Percentiles rank a stretch among this genome's conserved stretches.
Evolutionary conservation across 2,113 vertebrate genomes (phyloP).

Genomic region (Mesitornis unicolor): DNA sequence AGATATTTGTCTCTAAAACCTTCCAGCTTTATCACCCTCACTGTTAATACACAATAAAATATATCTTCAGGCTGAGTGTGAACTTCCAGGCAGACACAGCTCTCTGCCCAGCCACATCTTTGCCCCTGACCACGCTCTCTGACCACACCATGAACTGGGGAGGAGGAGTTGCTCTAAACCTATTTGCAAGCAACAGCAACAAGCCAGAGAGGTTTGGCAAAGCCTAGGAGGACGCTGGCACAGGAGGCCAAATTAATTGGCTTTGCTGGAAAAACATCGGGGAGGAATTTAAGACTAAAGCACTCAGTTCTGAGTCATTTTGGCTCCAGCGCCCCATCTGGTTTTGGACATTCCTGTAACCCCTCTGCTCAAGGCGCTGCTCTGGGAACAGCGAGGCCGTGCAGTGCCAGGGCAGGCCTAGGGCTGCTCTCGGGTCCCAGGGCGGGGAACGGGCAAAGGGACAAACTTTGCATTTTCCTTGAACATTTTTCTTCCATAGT

Average conservation of each 20-base stretch:
- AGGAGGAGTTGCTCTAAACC: neutral
- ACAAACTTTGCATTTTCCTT: neutral
- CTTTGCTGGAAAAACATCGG: slow-evolving; percentile 15
- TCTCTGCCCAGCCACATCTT: neutral
- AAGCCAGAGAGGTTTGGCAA: neutral
- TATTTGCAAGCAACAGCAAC: neutral
- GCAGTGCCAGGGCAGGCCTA: neutral
- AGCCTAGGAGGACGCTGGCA: neutral
- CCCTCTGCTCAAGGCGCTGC: neutral
- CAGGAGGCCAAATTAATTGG: neutral
- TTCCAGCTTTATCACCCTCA: neutral
- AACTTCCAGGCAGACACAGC: neutral
- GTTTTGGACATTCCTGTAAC: neutral
- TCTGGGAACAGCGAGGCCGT: neutral
- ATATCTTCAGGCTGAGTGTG: neutral
- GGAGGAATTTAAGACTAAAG: slow-evolving; percentile 36
- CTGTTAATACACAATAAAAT: neutral
- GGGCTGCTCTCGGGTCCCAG: too few relatives aligned
- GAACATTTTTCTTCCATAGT: neutral
- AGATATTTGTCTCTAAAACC: neutral
- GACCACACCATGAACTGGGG: neutral
- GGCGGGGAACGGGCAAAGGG: neutral
- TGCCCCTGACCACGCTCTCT: neutral
- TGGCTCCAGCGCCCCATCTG: neutral
- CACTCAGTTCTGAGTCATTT: neutral